Conservation (phyloP, 1,140 invertebrate species). For the Littorina saxatilis region DNA sequence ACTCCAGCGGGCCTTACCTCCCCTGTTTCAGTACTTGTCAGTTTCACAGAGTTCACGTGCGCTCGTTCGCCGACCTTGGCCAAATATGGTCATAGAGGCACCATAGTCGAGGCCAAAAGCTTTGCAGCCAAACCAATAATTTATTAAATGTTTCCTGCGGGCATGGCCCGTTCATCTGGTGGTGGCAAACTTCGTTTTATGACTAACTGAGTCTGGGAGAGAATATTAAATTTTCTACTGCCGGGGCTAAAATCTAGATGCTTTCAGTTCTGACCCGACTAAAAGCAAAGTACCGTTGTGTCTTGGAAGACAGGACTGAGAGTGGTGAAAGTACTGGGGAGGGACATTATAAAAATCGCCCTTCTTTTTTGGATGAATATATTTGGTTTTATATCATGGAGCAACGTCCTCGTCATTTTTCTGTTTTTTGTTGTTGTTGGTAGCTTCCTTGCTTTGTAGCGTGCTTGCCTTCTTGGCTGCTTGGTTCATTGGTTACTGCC, state of each 20-base stretch:
- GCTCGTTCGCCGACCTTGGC: background rate
- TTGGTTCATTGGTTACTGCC: too few species aligned
- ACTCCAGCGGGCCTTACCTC: background rate
- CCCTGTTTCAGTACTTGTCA: background rate
- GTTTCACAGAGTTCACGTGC: background rate
- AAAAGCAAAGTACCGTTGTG: background rate
- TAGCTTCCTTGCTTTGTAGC: too few species aligned
- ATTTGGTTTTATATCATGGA: too few species aligned
- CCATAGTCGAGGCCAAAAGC: background rate
- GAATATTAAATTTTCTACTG: conserved; percentile 31
- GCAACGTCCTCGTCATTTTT: too few species aligned
- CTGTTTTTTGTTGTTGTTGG: too few species aligned
- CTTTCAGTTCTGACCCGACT: background rate
- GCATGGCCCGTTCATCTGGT: conserved; percentile 18
- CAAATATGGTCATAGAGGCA: conserved; percentile 26
- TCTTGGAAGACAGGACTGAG: background rate
- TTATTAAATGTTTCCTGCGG: conserved; percentile 29
- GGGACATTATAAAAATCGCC: background rate
- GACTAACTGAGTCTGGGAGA: conserved; percentile 14
- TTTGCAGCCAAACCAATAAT: conserved; percentile 1
- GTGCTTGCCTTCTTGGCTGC: too few species aligned
- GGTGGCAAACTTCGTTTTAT: conserved; percentile 31
- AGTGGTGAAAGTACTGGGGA: background rate
- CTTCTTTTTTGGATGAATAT: too few species aligned
- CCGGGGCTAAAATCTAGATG: background rate